Evolutionary conservation across 2,113 vertebrate genomes (phyloP).

Genomic region (Cyrtonyx montezumae): DNA sequence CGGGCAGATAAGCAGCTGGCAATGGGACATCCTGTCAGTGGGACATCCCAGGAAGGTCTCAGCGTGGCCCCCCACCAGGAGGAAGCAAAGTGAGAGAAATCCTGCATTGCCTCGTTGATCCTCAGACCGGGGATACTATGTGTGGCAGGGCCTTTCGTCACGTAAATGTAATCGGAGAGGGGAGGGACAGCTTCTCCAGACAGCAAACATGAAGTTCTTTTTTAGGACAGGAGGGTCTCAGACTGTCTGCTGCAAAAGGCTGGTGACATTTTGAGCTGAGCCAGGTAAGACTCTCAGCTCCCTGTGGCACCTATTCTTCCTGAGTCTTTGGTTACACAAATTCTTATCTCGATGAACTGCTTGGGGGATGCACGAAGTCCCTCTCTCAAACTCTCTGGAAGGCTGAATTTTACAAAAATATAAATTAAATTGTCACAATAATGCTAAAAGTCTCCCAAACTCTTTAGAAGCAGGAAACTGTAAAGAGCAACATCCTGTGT

Average conservation of each 20-base stretch:
- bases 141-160: not conserved
- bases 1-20: not conserved
- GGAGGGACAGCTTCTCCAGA: not conserved
- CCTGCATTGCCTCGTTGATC: accelerated
- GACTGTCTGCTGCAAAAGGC: not conserved
- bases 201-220: not conserved
- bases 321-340: not conserved
- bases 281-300: constrained; percentile 17
- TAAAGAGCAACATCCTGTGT: constrained; percentile 60
- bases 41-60: not conserved
- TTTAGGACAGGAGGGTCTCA: not conserved
- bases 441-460: constrained; percentile 41
- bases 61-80: not conserved
- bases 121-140: not conserved
- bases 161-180: not conserved
- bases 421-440: not conserved
- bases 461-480: constrained; percentile 43
- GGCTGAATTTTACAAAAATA: not conserved
- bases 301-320: not conserved
- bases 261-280: not conserved
- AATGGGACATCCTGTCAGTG: constrained; percentile 30
- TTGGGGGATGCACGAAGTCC: not conserved
- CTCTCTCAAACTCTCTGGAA: not conserved
- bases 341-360: not conserved
- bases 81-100: not conserved